Evolutionary conservation across 2,113 vertebrate species (phyloP), one percentile per base, ranked within the genome.

Genomic region (Syrmaticus mikado): DNA sequence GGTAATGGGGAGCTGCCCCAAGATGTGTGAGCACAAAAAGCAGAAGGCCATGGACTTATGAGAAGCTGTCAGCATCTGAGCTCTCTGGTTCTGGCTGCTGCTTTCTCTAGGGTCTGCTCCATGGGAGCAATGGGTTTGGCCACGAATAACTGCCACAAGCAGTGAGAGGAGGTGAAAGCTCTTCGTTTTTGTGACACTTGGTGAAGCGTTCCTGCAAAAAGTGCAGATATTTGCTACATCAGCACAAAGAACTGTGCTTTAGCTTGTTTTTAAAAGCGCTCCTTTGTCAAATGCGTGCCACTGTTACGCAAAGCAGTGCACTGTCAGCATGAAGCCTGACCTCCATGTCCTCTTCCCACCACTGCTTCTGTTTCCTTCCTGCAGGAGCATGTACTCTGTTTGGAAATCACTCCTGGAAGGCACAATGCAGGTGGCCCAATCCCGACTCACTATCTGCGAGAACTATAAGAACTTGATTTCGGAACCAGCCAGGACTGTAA

Each of bases 371-470:
- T 95, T 58, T 90, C 11, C 3, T 66, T 96, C 28, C 97, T 94
- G 85, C 65, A 99, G 99, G 97, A 99, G 99, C 95, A 98, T 99
- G 96, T 99, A 99, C 82, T 98, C 98, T 7, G 99, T 99, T 75
- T 99, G 99, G 99, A 98, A 99, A 95, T 98, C 99, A 2, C 99
- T 99, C 96, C 95, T 99, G 28, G 99, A 99, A 96, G 99, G 99
- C 90, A 99, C 99, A 3, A 97, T 99, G 96, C 99, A 99, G 94
- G 99, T 99, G 96, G 99, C 99, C 90, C 99, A 99, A 45, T 99
- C 99, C 68, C 98, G 99, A 72, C 99, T 99, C 95, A 99, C 98
- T 60, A 98, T 99, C 94, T 99, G 98, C 46, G 99, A 99, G 91
- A 99, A 99, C 97, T 99, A 99, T 95, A 99, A 98, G 96, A 99